Conservation (phyloP, 2,888 invertebrate genomes). For the Agrochola macilenta region DNA sequence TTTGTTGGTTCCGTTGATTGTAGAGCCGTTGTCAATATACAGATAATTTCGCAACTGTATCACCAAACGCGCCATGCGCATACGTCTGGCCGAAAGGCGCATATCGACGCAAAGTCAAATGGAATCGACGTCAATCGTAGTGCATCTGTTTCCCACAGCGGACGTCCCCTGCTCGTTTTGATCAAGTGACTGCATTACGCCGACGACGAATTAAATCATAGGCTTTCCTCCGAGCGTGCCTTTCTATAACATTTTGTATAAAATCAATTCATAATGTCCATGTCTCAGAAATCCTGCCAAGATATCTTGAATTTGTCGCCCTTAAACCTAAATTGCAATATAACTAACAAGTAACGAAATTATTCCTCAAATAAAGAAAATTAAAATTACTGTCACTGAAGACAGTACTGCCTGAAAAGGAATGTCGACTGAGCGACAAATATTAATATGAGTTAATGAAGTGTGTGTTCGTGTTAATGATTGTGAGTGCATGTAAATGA, state of each 20-base stretch:
- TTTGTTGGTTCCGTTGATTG: slow-evolving; percentile 53
- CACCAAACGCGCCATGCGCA: slow-evolving; percentile 54
- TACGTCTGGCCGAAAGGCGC: slow-evolving; percentile 60
- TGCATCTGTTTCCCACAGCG: slow-evolving; percentile 72
- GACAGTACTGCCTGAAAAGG: slow-evolving; percentile 83
- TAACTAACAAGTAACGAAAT: slow-evolving; percentile 77
- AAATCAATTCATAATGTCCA: slow-evolving; percentile 83
- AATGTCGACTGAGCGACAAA: slow-evolving; percentile 77
- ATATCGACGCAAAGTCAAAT: slow-evolving; percentile 67
- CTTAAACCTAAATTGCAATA: slow-evolving; percentile 76
- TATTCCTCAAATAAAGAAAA: slow-evolving; percentile 74
- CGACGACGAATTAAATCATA: slow-evolving; percentile 87
- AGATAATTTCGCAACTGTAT: slow-evolving; percentile 62
- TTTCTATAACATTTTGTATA: slow-evolving; percentile 90
- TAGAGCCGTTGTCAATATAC: slow-evolving; percentile 63
- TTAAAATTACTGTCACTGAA: slow-evolving; percentile 68
- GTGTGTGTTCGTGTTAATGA: slow-evolving; percentile 45
- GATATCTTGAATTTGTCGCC: slow-evolving; percentile 75
- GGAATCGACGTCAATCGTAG: slow-evolving; percentile 73
- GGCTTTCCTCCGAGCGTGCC: slow-evolving; percentile 90
- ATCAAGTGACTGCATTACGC: slow-evolving; percentile 83
- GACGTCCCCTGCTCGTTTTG: slow-evolving; percentile 76
- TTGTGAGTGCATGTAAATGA: slow-evolving; percentile 51
- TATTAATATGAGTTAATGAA: slow-evolving; percentile 69
- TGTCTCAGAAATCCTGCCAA: slow-evolving; percentile 65